Percentiles rank a stretch among this genome's conserved stretches.
Conservation (phyloP, 2,113 vertebrate species). For the Microtus richardsoni region DNA sequence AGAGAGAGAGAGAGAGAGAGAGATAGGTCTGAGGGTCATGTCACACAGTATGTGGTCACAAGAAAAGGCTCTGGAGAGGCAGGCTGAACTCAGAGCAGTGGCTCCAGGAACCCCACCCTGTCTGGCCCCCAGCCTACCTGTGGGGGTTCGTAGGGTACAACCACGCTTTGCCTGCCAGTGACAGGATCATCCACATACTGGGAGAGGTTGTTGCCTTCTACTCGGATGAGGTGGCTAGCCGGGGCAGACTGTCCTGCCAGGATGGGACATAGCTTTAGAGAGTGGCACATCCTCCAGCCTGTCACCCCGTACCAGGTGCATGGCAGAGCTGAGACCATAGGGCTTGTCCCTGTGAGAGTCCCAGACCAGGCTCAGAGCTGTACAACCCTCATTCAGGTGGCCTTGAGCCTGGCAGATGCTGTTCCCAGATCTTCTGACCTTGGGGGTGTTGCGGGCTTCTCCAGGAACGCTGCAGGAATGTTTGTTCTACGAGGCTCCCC, state of each 20-base stretch:
- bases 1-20: background rate
- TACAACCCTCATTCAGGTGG: background rate
- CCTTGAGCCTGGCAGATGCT: background rate
- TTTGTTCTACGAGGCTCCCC: too few relatives aligned
- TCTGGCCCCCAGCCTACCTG: constrained; percentile 89
- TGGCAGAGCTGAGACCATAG: background rate
- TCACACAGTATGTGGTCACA: background rate
- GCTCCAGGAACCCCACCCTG: background rate
- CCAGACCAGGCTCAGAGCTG: background rate
- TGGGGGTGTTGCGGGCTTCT: background rate
- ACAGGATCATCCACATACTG: constrained; percentile 97
- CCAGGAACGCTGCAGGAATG: background rate
- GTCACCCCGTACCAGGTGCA: rapidly evolving
- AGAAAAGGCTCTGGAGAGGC: background rate
- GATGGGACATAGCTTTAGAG: constrained; percentile 33
- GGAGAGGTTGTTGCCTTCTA: constrained; percentile 96
- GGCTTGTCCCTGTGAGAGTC: background rate
- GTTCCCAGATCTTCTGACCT: background rate
- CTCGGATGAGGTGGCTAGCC: constrained; percentile 96
- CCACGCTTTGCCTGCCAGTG: constrained; percentile 96
- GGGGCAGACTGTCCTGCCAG: constrained; percentile 94
- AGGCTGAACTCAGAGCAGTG: background rate
- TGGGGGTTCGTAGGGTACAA: constrained; percentile 95
- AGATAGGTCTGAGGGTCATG: background rate
- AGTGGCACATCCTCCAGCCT: rapidly evolving